Percentiles rank a stretch among this genome's conserved stretches.
phyloP scores from a whole-genome alignment of 2,888 invertebrate genomes.

The Cephus nigrinus region DNA sequence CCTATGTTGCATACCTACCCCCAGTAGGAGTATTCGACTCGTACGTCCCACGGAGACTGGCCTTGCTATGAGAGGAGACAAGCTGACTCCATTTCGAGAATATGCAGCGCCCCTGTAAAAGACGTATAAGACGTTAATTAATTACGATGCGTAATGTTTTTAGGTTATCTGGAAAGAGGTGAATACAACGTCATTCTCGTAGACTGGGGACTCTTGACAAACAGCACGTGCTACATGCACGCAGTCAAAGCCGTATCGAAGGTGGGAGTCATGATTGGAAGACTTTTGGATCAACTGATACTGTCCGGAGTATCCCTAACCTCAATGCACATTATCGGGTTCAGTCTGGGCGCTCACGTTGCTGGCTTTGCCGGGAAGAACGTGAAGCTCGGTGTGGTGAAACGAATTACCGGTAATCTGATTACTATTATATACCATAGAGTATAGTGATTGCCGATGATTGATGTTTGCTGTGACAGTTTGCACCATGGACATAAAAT shows the following conservation, averaged over 20 bases:
- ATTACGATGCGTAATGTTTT: not conserved
- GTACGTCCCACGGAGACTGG: conserved; percentile 3
- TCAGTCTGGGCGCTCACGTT: conserved; percentile 22
- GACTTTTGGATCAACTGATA: conserved; percentile 25
- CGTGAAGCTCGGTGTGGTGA: conserved; percentile 24
- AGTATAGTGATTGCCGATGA: not conserved
- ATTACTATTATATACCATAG: not conserved
- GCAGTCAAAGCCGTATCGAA: conserved; percentile 20
- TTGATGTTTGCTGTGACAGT: not conserved
- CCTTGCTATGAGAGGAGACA: not conserved
- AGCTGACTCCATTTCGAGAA: not conserved
- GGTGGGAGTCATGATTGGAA: conserved; percentile 19
- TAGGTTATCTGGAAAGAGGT: conserved; percentile 21
- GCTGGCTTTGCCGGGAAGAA: conserved; percentile 23
- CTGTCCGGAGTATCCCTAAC: conserved; percentile 17
- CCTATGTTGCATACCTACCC: conserved; percentile 14
- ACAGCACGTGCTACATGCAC: conserved; percentile 28
- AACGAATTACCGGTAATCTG: conserved; percentile 24
- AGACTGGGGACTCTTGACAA: conserved; percentile 21
- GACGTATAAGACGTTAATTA: too few species aligned
- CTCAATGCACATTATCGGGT: conserved; percentile 21
- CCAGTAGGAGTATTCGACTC: conserved; percentile 4
- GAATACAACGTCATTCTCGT: conserved; percentile 24
- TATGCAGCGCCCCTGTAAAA: not conserved
- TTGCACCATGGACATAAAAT: not conserved